phyloP scores from a whole-genome alignment of 2,888 invertebrate genomes.

The Meiosimyza platycephala region DNA sequence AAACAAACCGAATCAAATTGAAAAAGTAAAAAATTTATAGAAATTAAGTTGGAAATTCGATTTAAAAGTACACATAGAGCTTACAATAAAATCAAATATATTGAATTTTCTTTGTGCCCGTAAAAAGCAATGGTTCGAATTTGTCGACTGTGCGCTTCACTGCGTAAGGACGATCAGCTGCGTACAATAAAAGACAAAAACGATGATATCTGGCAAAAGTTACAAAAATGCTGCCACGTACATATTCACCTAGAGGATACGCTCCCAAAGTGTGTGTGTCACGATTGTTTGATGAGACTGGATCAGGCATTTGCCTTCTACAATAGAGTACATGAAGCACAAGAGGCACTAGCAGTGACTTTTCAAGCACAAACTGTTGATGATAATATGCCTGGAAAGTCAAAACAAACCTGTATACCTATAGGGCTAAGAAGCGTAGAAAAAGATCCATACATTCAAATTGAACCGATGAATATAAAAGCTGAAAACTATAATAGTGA shows the following conservation, averaged over 20 bases:
- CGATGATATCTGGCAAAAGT: slow-evolving; percentile 47
- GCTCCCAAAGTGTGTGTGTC: slow-evolving; percentile 54
- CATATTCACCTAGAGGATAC: slow-evolving; percentile 38
- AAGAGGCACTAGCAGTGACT: slow-evolving; percentile 50
- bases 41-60: no score
- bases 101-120: no score
- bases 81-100: no score
- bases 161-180: slow-evolving; percentile 49
- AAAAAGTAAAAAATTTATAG: no score
- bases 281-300: slow-evolving; percentile 49
- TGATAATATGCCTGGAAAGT: no score
- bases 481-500: no score
- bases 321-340: slow-evolving; percentile 52
- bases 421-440: no score
- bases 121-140: slow-evolving; percentile 42
- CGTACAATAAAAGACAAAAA: slow-evolving; percentile 45
- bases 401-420: no score
- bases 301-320: slow-evolving; percentile 50
- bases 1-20: no score
- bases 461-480: no score
- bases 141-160: slow-evolving; percentile 56
- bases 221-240: slow-evolving; percentile 51
- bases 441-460: no score
- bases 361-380: slow-evolving; percentile 15
- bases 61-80: no score